Percentiles rank a stretch among this genome's conserved stretches.
These are phyloP conservation scores for Notodonta dromedarius DNA, from an alignment of 2,888 invertebrate genomes.

Conservation along the genomic window DNA sequence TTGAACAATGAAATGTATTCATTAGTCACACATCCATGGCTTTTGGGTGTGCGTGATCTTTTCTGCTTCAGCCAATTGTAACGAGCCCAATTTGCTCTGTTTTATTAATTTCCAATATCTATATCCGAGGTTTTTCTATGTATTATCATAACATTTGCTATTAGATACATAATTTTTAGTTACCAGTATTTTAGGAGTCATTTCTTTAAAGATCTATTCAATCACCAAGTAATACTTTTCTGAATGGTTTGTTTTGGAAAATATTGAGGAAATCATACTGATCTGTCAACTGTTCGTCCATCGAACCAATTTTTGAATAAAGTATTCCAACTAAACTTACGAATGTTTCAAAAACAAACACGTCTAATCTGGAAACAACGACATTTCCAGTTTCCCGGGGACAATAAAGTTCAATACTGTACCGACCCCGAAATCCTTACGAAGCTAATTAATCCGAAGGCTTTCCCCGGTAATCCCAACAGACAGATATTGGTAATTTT, in stretches of 20 bases:
- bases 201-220: too few relatives aligned
- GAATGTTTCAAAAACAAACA: neutral
- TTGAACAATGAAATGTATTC: constrained; percentile 36
- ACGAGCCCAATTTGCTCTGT: constrained; percentile 25
- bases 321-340: neutral
- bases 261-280: too few relatives aligned
- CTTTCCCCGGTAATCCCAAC: constrained; percentile 20
- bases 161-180: too few relatives aligned
- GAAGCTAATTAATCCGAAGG: constrained; percentile 31
- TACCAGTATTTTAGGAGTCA: too few relatives aligned
- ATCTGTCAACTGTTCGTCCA: too few relatives aligned
- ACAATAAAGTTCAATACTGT: constrained; percentile 14
- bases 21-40: constrained; percentile 36
- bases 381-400: neutral
- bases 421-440: constrained; percentile 15
- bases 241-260: too few relatives aligned
- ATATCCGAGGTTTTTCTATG: neutral
- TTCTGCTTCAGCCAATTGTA: constrained; percentile 31
- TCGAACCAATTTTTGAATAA: neutral
- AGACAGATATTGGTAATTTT: constrained; percentile 33
- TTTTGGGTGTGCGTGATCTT: constrained; percentile 32
- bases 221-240: too few relatives aligned
- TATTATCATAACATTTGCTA: neutral
- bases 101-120: constrained; percentile 17
- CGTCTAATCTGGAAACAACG: neutral